Evolutionary conservation across 1,140 invertebrate species (phyloP), one percentile per base, ranked within the genome.

Genomic region (Colletes latitarsis): DNA sequence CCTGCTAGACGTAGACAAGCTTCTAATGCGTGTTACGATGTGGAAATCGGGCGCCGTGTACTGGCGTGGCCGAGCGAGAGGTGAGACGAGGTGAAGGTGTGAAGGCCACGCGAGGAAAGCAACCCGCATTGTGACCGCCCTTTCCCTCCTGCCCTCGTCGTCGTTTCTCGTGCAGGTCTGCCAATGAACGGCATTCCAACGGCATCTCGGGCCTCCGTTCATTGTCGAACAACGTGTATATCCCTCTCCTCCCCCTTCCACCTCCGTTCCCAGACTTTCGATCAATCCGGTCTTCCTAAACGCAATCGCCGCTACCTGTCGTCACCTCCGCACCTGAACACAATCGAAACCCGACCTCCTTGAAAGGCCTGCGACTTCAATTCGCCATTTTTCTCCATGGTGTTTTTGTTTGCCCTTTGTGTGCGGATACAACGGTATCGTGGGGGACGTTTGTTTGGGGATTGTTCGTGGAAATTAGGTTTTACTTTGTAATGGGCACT

Each of bases 91-190:
- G 73, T 66, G 69, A 72, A 84, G 77, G 84, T 84, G 82, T 74
- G 77, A 86, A 86, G 84, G 82, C 78, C 82, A 75, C 64, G 72
- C 82, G 78, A 83, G 82, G 82, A 83, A 83, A 83, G 82, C 78
- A 83, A 83, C 68, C 81, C 68, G 67, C 76, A 66, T 63, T 68
- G 77, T 81, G 62, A 72, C 62, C 63, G 60, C 71, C 58, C 58
- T 53, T 68, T 52, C 58, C 49, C 41, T 52, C 81, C 30, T 5
- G 6, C 6, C n/a, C 60, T 69, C 68, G 21, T 49, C 4, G 8
- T 30, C 71, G 62, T 83, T 71, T 72, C 68, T 69, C 57, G 66
- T 55, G 58, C 77, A 80, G 77, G 71, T 79, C 71, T 75, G 78
- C 82, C 78, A 81, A 83, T 83, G 78, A 82, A 82, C 82, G 82